phyloP scores from a whole-genome alignment of 2,113 vertebrate genomes.

The Oryzias woworae region DNA sequence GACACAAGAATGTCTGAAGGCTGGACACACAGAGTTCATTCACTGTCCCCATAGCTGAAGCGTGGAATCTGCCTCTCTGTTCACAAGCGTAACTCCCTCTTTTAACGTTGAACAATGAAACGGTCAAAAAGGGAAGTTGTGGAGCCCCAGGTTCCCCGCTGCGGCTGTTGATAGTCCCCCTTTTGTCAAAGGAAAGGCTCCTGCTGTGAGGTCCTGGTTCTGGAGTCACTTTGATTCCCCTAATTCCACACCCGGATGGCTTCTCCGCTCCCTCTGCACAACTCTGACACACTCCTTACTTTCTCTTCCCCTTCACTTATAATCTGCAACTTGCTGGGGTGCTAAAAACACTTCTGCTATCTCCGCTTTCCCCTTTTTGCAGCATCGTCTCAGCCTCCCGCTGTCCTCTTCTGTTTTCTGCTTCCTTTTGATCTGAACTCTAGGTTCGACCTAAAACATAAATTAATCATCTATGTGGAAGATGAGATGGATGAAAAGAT shows the following conservation, averaged over 20 bases:
- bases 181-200: slow-evolving; percentile 7
- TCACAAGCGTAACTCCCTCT: not conserved
- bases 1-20: slow-evolving; percentile 85
- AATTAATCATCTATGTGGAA: too few species aligned
- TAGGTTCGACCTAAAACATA: not conserved
- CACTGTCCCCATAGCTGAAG: slow-evolving; percentile 82
- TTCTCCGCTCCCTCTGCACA: not conserved
- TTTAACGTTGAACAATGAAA: not conserved
- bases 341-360: slow-evolving; percentile 61
- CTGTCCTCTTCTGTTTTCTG: slow-evolving; percentile 42
- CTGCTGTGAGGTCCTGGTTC: slow-evolving; percentile 29
- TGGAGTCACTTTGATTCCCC: slow-evolving; percentile 17
- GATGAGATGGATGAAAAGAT: too few species aligned
- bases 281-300: slow-evolving; percentile 24
- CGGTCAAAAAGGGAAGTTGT: slow-evolving; percentile 9
- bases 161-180: slow-evolving; percentile 16
- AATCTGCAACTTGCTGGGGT: slow-evolving; percentile 37
- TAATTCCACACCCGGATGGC: slow-evolving; percentile 12
- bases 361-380: slow-evolving; percentile 52
- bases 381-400: slow-evolving; percentile 36
- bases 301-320: slow-evolving; percentile 33
- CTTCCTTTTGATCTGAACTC: slow-evolving; percentile 18
- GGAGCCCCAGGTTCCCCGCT: slow-evolving; percentile 11
- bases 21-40: slow-evolving; percentile 87
- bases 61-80: not conserved